Evolutionary conservation across 2,888 invertebrate genomes (phyloP), one percentile per base, ranked within the genome.

Genomic region (Blera fallax): DNA sequence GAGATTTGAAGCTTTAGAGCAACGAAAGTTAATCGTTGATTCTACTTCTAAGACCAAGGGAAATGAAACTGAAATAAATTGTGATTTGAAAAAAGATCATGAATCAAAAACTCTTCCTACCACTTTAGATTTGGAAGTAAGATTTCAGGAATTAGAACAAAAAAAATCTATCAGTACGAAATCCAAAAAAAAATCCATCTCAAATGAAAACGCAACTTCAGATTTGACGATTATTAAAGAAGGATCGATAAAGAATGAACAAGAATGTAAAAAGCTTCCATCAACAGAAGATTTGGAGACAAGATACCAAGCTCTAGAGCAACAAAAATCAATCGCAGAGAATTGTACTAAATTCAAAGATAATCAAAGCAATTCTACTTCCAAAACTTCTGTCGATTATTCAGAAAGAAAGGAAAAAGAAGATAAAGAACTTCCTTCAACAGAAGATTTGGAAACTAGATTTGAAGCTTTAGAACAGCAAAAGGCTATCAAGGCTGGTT

Each of bases 291-390:
- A 90, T 21, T 70, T 89, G 11, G 91, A 91, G 56, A 89, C 88
- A 76, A 89, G 90, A 45, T 91, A 90, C 72, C 88, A 90, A 1
- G 88, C 89, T 10, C 87, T 90, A 0, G 90, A 91, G 18, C 45
- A 43, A 8, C 56, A 58, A 32, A 79, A 79, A 40, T 27, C 48
- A 18, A 65, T 32, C 11, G 4, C 14, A 29, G 3, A 16, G 6
- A 58, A n/a, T 18, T n/a, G 16, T 7, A 40, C 2, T 18, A 58
- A 16, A 45, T 18, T n/a, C 16, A 18, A 50, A 67, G 29, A 45
- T 32, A 73, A 37, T 7, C 18, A 2, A 1, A 18, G 1, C 18
- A 60, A 10, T 14, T 16, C 21, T 4, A n/a, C 10, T 24, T 34
- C 50, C 16, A 40, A 43, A 6, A 24, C 16, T 8, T 18, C 24